Percentiles rank a stretch among this genome's conserved stretches.
Conservation (phyloP, 2,113 vertebrate species). For the Vicugna pacos region DNA sequence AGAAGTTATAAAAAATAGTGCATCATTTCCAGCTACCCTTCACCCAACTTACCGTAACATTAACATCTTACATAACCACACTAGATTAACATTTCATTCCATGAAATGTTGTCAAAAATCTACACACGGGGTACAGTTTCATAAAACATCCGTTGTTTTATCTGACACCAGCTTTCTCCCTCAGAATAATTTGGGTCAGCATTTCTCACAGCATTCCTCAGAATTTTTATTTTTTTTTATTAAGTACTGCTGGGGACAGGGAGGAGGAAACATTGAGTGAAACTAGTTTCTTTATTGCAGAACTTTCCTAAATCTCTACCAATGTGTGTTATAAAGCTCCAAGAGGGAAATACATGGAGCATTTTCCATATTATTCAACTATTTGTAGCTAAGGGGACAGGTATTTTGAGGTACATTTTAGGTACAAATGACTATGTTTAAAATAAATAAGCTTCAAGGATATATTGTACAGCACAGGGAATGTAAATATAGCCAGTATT, state of each 20-base stretch:
- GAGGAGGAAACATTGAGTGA: neutral
- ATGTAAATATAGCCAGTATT: neutral
- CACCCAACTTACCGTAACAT: neutral
- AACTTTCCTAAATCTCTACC: neutral
- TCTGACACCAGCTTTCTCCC: neutral
- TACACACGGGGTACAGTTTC: neutral
- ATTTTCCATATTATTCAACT: neutral
- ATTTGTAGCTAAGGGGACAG: neutral
- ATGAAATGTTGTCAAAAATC: neutral
- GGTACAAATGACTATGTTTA: neutral
- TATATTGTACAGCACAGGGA: neutral
- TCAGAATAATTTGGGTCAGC: constrained; percentile 14
- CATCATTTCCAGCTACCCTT: neutral
- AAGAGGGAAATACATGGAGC: neutral
- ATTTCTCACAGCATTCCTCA: neutral
- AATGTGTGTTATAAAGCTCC: neutral
- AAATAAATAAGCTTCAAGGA: neutral
- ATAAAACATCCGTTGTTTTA: neutral
- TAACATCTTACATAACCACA: neutral
- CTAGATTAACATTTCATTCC: neutral
- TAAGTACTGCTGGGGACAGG: neutral
- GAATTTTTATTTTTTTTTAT: neutral
- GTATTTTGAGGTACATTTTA: constrained; percentile 9
- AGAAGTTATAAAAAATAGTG: neutral
- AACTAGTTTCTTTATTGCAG: neutral